phyloP scores from a whole-genome alignment of 2,113 vertebrate species.

The Cottus gobio region DNA sequence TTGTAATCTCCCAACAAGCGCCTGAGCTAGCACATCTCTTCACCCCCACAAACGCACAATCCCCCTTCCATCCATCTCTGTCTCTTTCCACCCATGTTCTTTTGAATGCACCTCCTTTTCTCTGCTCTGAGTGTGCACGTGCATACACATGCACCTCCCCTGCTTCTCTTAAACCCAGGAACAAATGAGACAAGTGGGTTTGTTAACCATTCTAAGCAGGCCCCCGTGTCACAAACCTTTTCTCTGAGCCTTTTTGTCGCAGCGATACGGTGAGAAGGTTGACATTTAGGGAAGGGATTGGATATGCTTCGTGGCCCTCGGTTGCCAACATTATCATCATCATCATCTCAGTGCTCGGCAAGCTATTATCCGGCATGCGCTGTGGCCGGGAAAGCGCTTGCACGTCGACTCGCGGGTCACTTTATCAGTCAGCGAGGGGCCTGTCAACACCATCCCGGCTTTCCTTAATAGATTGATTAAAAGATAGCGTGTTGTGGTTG shows the following conservation, averaged over 20 bases:
- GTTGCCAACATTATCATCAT: constrained; percentile 65
- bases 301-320: constrained; percentile 64
- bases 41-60: constrained; percentile 29
- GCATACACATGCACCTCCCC: not conserved
- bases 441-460: constrained; percentile 50
- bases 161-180: constrained; percentile 11
- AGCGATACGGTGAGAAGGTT: constrained; percentile 52
- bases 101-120: constrained; percentile 5
- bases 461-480: constrained; percentile 77
- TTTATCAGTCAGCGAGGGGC: constrained; percentile 63
- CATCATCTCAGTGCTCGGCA: constrained; percentile 69
- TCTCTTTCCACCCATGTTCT: constrained; percentile 13
- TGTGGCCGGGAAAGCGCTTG: constrained; percentile 47
- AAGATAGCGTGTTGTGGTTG: constrained; percentile 62
- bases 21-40: constrained; percentile 53
- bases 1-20: constrained; percentile 70
- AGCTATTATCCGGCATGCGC: constrained; percentile 75
- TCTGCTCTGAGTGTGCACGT: not conserved
- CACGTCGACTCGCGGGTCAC: constrained; percentile 58
- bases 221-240: constrained; percentile 34
- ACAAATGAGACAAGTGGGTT: constrained; percentile 53
- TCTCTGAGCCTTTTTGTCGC: constrained; percentile 39
- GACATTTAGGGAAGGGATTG: constrained; percentile 77
- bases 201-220: constrained; percentile 58
- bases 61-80: constrained; percentile 44